phyloP scores from a whole-genome alignment of 2,888 invertebrate genomes.

The Phasia obesa region DNA sequence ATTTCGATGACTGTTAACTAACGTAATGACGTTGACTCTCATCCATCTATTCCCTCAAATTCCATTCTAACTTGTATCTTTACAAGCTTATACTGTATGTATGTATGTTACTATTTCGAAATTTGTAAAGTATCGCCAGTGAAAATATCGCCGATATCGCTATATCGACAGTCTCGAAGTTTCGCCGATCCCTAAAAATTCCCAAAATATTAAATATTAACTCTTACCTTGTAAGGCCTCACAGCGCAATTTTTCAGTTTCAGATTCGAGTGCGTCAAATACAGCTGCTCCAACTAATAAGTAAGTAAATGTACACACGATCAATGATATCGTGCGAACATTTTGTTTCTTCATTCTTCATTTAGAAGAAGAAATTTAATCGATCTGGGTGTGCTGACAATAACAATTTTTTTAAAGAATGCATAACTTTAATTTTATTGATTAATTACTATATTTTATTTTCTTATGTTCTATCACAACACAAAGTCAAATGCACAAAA shows the following conservation, averaged over 20 bases:
- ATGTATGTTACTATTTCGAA: no score
- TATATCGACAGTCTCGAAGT: no score
- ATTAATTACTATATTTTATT: no score
- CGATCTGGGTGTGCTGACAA: constrained; percentile 71
- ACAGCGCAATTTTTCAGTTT: constrained; percentile 95
- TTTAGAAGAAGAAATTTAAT: constrained; percentile 83
- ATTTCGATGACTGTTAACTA: no score
- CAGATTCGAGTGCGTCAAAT: constrained; percentile 98
- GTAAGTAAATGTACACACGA: constrained; percentile 99
- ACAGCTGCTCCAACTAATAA: constrained; percentile 99
- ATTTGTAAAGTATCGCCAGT: no score
- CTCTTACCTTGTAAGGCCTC: constrained; percentile 91
- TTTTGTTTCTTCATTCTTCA: constrained; percentile 99
- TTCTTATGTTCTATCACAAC: constrained; percentile 74
- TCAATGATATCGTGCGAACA: constrained; percentile 99
- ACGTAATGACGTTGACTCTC: no score
- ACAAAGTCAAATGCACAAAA: constrained; percentile 51
- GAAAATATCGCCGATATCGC: no score
- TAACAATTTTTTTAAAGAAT: constrained; percentile 61
- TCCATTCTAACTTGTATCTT: no score
- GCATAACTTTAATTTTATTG: constrained; percentile 58
- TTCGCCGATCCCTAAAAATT: no score
- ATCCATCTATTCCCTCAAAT: no score
- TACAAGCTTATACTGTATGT: no score
- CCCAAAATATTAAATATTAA: neutral